phyloP scores from a whole-genome alignment of 2,113 vertebrate genomes.

The Tupaia chinensis region DNA sequence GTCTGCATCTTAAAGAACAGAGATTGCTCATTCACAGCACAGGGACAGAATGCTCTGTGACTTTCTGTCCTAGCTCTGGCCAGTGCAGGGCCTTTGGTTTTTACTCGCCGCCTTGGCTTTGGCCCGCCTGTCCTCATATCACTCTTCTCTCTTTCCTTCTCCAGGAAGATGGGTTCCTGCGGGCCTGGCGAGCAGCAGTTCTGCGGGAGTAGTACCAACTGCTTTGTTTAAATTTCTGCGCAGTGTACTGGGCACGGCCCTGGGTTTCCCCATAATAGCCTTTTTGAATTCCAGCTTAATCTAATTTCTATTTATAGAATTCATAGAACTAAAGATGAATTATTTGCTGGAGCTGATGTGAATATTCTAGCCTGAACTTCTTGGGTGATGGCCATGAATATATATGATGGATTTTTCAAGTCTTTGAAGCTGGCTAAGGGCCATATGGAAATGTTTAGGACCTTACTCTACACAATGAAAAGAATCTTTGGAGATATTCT shows the following conservation, averaged over 20 bases:
- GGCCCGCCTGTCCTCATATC: neutral
- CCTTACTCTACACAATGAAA: neutral
- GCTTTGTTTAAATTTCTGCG: neutral
- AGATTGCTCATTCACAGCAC: neutral
- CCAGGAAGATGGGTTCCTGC: neutral
- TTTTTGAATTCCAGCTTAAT: conserved; percentile 14
- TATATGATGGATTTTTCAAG: neutral
- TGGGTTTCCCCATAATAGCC: neutral
- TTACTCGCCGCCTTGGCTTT: neutral
- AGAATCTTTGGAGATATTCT: neutral
- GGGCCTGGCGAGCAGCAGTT: neutral
- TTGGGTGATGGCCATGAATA: neutral
- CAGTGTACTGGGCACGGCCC: neutral
- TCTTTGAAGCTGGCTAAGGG: neutral
- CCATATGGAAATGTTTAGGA: conserved; percentile 14
- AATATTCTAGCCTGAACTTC: neutral
- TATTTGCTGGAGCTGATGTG: neutral
- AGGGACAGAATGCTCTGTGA: neutral
- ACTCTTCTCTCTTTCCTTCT: neutral
- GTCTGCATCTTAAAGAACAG: neutral
- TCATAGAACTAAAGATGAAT: neutral
- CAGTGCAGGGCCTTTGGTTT: neutral
- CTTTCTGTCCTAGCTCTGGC: neutral
- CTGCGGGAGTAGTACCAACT: neutral
- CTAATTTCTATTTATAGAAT: neutral